Evolutionary conservation across 2,113 vertebrate species (phyloP).

Genomic region (Gobio gobio): DNA sequence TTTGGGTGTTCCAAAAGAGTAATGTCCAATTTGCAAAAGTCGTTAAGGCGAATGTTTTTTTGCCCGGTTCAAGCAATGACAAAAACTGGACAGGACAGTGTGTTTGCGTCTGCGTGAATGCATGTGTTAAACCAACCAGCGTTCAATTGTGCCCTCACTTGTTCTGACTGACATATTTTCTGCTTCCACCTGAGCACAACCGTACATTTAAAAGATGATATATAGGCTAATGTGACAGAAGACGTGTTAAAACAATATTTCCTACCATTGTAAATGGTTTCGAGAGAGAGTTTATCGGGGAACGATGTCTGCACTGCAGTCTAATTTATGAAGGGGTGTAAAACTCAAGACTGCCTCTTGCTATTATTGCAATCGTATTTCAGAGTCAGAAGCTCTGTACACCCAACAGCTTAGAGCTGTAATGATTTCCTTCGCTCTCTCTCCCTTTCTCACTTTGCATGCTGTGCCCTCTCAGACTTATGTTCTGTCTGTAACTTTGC

Average conservation of each 20-base stretch:
- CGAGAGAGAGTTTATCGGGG: slow-evolving; percentile 60
- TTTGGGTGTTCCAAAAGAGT: slow-evolving; percentile 72
- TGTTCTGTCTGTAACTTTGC: slow-evolving; percentile 63
- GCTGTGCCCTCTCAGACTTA: slow-evolving; percentile 50
- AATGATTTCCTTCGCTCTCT: slow-evolving; percentile 57
- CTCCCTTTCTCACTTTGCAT: slow-evolving; percentile 36
- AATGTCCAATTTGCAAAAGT: slow-evolving; percentile 77
- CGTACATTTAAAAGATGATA: slow-evolving; percentile 58
- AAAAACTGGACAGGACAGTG: slow-evolving; percentile 44
- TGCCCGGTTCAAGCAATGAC: slow-evolving; percentile 64
- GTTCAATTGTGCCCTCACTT: slow-evolving; percentile 53
- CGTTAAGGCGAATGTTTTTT: slow-evolving; percentile 67
- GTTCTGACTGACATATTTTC: not conserved
- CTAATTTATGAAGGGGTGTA: slow-evolving; percentile 70
- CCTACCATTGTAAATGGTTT: slow-evolving; percentile 58
- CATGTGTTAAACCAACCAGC: slow-evolving; percentile 55
- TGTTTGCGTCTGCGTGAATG: slow-evolving; percentile 42
- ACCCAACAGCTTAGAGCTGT: slow-evolving; percentile 58
- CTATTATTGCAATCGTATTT: slow-evolving; percentile 77
- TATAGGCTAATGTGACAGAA: slow-evolving; percentile 54
- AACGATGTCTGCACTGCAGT: slow-evolving; percentile 53
- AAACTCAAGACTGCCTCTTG: slow-evolving; percentile 66
- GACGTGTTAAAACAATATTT: slow-evolving; percentile 71
- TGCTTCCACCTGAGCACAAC: slow-evolving; percentile 54
- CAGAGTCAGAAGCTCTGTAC: slow-evolving; percentile 68